Evolutionary conservation across 2,888 invertebrate genomes (phyloP).

Genomic region (Venusia cambrica): DNA sequence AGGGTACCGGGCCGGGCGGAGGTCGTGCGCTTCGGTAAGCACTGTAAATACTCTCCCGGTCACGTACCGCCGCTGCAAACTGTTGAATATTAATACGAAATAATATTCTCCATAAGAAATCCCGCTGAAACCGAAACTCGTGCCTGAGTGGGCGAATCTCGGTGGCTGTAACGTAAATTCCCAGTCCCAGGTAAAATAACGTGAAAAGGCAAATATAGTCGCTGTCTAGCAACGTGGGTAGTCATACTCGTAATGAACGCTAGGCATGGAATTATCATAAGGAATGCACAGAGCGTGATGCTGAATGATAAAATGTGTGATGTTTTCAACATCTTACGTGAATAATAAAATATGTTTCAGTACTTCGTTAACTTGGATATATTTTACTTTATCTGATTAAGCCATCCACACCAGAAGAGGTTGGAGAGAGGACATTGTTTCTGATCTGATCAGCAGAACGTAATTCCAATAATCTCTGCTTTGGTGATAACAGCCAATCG

Average conservation of each 20-base stretch:
- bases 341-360: no score
- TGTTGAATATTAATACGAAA: slow-evolving; percentile 76
- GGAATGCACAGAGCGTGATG: slow-evolving; percentile 5
- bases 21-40: slow-evolving; percentile 66
- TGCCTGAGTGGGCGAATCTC: slow-evolving; percentile 45
- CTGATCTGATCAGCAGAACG: slow-evolving; percentile 41
- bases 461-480: slow-evolving; percentile 45
- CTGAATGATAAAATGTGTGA: no score
- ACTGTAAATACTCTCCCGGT: slow-evolving; percentile 72
- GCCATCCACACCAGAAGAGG: no score
- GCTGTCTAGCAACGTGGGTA: slow-evolving; percentile 25
- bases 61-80: slow-evolving; percentile 69
- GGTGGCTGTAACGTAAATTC: slow-evolving; percentile 10
- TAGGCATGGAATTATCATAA: slow-evolving; percentile 15
- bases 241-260: slow-evolving; percentile 13
- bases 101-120: slow-evolving; percentile 59
- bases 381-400: no score
- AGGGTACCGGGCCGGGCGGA: slow-evolving; percentile 40
- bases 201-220: slow-evolving; percentile 8
- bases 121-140: slow-evolving; percentile 45
- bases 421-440: slow-evolving; percentile 32
- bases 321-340: no score
- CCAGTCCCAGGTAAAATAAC: slow-evolving; percentile 6
- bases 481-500: slow-evolving; percentile 35
- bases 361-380: no score